phyloP scores from a whole-genome alignment of 92 coral and sea anemone genomes.

The Anthopleura xanthogrammica region DNA sequence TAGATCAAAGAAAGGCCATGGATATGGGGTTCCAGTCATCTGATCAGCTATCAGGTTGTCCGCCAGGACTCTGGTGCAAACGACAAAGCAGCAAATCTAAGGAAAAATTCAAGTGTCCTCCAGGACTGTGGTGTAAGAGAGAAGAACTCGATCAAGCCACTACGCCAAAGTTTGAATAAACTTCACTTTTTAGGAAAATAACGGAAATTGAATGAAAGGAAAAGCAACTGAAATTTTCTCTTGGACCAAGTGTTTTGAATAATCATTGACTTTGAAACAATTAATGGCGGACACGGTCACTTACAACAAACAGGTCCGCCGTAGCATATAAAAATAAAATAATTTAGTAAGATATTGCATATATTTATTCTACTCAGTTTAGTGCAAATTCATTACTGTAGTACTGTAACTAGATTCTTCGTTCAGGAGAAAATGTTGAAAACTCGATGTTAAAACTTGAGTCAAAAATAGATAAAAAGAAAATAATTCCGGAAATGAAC shows the following conservation, averaged over 20 bases:
- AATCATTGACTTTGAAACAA: background rate
- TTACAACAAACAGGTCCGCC: background rate
- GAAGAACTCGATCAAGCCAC: background rate
- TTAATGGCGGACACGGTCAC: background rate
- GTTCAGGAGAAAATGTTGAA: slow-evolving; percentile 8
- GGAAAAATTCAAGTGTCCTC: slow-evolving; percentile 26
- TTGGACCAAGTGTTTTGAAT: background rate
- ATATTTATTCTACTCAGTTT: background rate
- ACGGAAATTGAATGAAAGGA: background rate
- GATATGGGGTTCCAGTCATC: background rate
- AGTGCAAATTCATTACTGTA: too few relatives aligned
- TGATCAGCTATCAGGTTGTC: slow-evolving; percentile 16
- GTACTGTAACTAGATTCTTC: background rate
- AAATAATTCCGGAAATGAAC: background rate
- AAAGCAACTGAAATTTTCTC: background rate
- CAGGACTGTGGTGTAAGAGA: slow-evolving; percentile 37
- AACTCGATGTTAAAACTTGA: background rate
- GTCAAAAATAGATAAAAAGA: too few relatives aligned
- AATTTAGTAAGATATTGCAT: background rate
- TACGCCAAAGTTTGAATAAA: background rate
- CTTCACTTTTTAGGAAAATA: background rate
- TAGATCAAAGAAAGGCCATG: background rate
- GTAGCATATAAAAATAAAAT: background rate
- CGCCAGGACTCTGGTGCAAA: slow-evolving; percentile 78
- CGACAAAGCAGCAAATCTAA: slow-evolving; percentile 12